Evolutionary conservation across 2,113 vertebrate genomes (phyloP).

Genomic region (Mobula hypostoma): DNA sequence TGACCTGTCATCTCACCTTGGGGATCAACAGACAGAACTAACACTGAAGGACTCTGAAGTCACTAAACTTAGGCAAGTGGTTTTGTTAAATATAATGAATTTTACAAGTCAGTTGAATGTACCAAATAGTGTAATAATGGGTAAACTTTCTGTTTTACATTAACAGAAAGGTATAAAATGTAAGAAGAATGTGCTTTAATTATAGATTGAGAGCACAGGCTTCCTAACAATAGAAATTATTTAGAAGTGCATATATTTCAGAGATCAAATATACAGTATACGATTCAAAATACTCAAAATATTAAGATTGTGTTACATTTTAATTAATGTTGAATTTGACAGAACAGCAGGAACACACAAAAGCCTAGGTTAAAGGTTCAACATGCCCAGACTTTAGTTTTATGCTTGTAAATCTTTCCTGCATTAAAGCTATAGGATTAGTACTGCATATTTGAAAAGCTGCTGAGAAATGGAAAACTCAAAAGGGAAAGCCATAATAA

Average conservation of each 20-base stretch:
- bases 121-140: neutral
- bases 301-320: conserved; percentile 42
- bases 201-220: neutral
- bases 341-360: conserved; percentile 17
- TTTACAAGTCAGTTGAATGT: neutral
- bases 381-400: conserved; percentile 45
- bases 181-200: neutral
- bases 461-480: conserved; percentile 50
- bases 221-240: neutral
- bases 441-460: conserved; percentile 51
- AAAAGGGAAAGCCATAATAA: conserved; percentile 18
- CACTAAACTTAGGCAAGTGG: conserved; percentile 49
- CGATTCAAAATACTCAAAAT: conserved; percentile 27
- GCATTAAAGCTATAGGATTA: conserved; percentile 54
- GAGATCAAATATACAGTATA: conserved; percentile 17
- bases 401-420: conserved; percentile 43
- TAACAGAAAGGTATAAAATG: neutral
- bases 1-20: conserved; percentile 53
- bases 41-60: conserved; percentile 54
- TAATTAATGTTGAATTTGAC: conserved; percentile 40
- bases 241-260: conserved; percentile 32
- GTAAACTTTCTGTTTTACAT: neutral
- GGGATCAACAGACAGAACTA: conserved; percentile 55
- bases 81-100: neutral
- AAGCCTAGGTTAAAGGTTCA: conserved; percentile 40